Evolutionary conservation across 1,140 invertebrate species (phyloP).

Genomic region (Cylas formicarius): DNA sequence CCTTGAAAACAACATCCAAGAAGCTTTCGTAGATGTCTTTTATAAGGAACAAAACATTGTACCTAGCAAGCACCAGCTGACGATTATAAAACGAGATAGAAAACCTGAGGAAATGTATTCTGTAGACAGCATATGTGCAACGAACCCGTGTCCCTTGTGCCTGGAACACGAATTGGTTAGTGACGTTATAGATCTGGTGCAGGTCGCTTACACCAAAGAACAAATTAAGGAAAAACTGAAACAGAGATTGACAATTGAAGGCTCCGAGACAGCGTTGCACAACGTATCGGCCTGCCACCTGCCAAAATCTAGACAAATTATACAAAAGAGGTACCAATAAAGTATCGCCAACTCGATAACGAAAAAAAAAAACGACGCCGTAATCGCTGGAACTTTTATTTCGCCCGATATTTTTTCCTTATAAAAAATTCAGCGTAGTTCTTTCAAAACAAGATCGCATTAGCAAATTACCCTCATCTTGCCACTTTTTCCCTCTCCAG

Average conservation of each 20-base stretch:
- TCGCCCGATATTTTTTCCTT: no score
- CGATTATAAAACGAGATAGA: neutral
- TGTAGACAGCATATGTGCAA: constrained; percentile 27
- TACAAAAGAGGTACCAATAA: constrained; percentile 48
- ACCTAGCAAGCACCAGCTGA: constrained; percentile 2
- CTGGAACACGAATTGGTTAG: constrained; percentile 48
- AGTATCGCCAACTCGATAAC: no score
- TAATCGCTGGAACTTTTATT: no score
- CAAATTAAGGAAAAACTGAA: constrained; percentile 41
- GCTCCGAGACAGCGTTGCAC: constrained; percentile 43
- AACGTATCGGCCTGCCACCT: constrained; percentile 49
- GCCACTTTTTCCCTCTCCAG: no score
- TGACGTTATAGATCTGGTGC: constrained; percentile 44
- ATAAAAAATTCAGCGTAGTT: no score
- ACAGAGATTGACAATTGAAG: constrained; percentile 37
- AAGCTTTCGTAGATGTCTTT: constrained; percentile 50
- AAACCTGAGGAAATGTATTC: constrained; percentile 17
- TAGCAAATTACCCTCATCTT: no score
- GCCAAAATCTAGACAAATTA: constrained; percentile 47
- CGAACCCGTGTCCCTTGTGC: constrained; percentile 38
- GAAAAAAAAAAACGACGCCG: no score
- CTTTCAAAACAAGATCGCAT: no score
- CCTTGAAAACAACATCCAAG: constrained; percentile 50
- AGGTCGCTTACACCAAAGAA: constrained; percentile 40
- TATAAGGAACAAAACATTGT: constrained; percentile 34